A percentile compares a stretch with the other conserved stretches of the same genome.
These are phyloP conservation scores for Euphydryas editha DNA, from an alignment of 2,888 invertebrate genomes.

Conservation along the genomic window DNA sequence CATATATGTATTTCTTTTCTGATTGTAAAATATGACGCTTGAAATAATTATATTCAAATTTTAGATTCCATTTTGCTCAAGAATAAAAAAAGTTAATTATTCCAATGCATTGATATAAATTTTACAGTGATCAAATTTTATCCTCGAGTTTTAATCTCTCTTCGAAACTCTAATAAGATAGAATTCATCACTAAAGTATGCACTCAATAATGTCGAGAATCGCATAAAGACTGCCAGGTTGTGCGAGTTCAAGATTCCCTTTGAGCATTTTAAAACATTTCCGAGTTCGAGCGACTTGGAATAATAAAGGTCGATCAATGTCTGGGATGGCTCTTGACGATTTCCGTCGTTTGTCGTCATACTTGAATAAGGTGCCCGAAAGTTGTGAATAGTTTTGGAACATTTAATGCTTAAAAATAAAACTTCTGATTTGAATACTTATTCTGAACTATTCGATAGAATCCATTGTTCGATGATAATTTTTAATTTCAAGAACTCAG, in stretches of 20 bases:
- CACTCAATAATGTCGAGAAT: slow-evolving; percentile 12
- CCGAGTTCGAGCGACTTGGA: slow-evolving; percentile 9
- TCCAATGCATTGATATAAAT: no score
- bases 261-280: slow-evolving; percentile 13
- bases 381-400: background rate
- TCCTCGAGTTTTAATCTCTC: background rate
- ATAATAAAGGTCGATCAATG: slow-evolving; percentile 18
- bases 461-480: background rate
- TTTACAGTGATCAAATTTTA: background rate
- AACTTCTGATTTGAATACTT: background rate
- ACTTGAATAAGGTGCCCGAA: background rate
- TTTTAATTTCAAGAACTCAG: background rate
- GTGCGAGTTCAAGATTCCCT: slow-evolving; percentile 9
- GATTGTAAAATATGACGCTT: no score
- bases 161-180: background rate
- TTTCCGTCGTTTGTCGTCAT: slow-evolving; percentile 10
- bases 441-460: background rate
- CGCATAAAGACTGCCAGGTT: slow-evolving; percentile 10
- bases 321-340: slow-evolving; percentile 11
- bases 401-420: slow-evolving; percentile 1
- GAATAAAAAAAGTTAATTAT: no score
- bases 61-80: no score
- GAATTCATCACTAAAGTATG: slow-evolving; percentile 7
- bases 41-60: no score
- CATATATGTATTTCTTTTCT: no score